A percentile compares a stretch with the other conserved stretches of the same genome.
phyloP scores from a whole-genome alignment of 2,888 invertebrate genomes.

The Actias luna region DNA sequence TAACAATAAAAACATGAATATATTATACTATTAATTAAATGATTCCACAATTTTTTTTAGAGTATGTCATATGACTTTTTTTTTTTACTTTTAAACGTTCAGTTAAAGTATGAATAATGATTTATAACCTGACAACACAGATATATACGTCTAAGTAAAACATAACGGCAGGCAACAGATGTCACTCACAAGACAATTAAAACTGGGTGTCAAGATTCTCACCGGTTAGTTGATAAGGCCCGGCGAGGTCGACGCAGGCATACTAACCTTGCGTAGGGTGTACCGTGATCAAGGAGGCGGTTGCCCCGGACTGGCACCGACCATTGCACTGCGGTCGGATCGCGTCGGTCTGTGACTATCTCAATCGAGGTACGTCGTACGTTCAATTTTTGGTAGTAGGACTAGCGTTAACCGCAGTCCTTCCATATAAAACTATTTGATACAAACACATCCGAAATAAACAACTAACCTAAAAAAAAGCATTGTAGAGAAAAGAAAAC shows the following conservation, averaged over 20 bases:
- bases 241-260: constrained; percentile 26
- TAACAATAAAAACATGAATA: too few relatives aligned
- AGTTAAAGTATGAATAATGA: neutral
- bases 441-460: too few relatives aligned
- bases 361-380: constrained; percentile 81
- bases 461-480: too few relatives aligned
- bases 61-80: too few relatives aligned
- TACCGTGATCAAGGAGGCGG: constrained; percentile 87
- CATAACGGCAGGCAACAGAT: constrained; percentile 48
- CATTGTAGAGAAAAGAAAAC: too few relatives aligned
- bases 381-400: constrained; percentile 84
- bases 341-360: constrained; percentile 83
- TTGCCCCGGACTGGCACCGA: constrained; percentile 83
- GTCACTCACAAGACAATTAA: constrained; percentile 51
- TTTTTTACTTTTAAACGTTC: neutral
- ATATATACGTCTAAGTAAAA: neutral
- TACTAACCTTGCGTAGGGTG: constrained; percentile 89
- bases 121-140: constrained; percentile 17
- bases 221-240: constrained; percentile 40
- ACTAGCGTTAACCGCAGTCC: constrained; percentile 84
- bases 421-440: constrained; percentile 21
- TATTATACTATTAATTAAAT: too few relatives aligned
- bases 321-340: constrained; percentile 85
- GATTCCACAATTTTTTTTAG: too few relatives aligned
- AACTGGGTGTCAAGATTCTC: constrained; percentile 56